Evolutionary conservation across 2,888 invertebrate species (phyloP), one percentile per base, ranked within the genome.

Genomic region (Drosophila phalerata): DNA sequence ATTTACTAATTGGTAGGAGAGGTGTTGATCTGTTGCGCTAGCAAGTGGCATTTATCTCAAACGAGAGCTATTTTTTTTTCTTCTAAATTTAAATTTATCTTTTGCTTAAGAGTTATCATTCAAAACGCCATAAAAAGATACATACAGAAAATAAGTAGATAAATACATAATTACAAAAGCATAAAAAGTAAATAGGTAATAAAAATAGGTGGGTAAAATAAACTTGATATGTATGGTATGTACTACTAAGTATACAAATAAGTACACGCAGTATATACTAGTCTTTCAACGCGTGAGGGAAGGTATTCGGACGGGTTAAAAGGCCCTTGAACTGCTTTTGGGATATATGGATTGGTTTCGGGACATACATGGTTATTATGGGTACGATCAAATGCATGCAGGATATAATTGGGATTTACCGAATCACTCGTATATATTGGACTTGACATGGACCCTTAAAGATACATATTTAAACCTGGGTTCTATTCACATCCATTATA

Each of bases 21-120:
- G 92, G 92, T 92, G 92, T 92, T 92, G 92, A 92, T 91, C 90
- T 91, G 90, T 91, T 90, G 89, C 90, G 85, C 87, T 90, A 81
- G 76, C 87, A 87, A 79, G 63, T 79, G 79, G 71, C 62, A 69
- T 73, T 63, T 74, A 25, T 73, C 57, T 56, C 51, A 51, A 30
- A 67, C 52, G 53, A 69, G 37, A 48, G 17, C 19, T 53, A 38
- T 45, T 34, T 42, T 47, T 53, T 22, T 22, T 22, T 22, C 4
- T 22, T 22, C 4, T 22, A 4, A n/a, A n/a, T 22, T 22, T 22
- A 2, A 22, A 40, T 68, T 63, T 57, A 60, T 66, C 45, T 61
- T 71, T 75, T 65, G 62, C 69, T 79, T 78, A 69, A 71, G 51
- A 63, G 43, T 55, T 69, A 83, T 64, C 89, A 88, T 88, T 82